These are phyloP conservation scores for Xanthorhoe designata DNA, from an alignment of 2,888 invertebrate species.

Conservation along the genomic window DNA sequence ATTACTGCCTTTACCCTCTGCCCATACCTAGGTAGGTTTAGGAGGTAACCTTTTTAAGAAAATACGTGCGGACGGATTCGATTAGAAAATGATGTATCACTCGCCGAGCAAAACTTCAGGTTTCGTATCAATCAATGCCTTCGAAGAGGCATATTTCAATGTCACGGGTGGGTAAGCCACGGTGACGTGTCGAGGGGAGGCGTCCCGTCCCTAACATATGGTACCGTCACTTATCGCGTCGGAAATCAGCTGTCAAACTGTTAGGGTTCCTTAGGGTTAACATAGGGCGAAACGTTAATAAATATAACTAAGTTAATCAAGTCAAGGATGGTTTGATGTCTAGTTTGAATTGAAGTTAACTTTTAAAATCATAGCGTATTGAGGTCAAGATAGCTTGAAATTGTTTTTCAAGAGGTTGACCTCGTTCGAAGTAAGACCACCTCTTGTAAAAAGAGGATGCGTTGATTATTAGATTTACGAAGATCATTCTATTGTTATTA, in stretches of 20 bases:
- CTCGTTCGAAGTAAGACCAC: not conserved
- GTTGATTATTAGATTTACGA: no score
- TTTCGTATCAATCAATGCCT: conserved; percentile 25
- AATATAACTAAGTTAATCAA: conserved; percentile 28
- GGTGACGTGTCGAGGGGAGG: conserved; percentile 39
- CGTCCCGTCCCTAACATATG: conserved; percentile 60
- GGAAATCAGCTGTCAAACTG: conserved; percentile 77
- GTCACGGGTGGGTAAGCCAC: conserved; percentile 39
- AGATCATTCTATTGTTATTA: no score
- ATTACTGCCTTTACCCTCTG: not conserved
- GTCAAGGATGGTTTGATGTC: conserved; percentile 6
- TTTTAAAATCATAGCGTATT: not conserved
- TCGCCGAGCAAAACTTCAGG: conserved; percentile 13
- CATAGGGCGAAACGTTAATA: conserved; percentile 32
- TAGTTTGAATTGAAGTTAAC: not conserved
- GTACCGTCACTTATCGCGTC: conserved; percentile 62
- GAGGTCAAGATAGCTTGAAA: not conserved
- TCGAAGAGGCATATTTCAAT: conserved; percentile 36
- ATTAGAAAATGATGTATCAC: conserved; percentile 27
- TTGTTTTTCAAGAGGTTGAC: not conserved
- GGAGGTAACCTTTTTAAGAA: conserved; percentile 17
- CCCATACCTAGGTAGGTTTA: not conserved
- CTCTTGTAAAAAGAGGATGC: not conserved
- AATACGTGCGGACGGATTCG: conserved; percentile 14
- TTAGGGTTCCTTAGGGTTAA: conserved; percentile 59